Percentiles rank a stretch among this genome's conserved stretches.
These are phyloP conservation scores for Anableps anableps DNA, from an alignment of 2,797 vertebrate species.

Conservation along the genomic window DNA sequence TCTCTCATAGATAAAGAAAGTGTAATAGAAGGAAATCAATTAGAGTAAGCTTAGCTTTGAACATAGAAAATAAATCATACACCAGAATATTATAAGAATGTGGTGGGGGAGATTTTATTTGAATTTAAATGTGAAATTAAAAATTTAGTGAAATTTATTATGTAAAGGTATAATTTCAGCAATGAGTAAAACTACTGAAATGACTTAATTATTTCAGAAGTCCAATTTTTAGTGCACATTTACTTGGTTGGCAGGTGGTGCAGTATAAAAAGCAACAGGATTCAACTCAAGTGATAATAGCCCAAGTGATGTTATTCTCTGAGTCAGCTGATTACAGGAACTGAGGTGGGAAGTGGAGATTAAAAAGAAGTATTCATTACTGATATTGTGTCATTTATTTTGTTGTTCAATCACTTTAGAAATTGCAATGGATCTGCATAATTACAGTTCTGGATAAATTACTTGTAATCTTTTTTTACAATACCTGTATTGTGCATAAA, in stretches of 20 bases:
- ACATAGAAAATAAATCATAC: conserved; percentile 18
- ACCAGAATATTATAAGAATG: conserved; percentile 5
- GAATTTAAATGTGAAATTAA: conserved; percentile 9
- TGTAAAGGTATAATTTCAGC: conserved; percentile 14
- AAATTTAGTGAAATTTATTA: neutral
- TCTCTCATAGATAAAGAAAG: conserved; percentile 2
- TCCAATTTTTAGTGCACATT: conserved; percentile 17
- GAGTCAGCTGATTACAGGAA: conserved; percentile 45
- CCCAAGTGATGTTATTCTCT: conserved; percentile 31
- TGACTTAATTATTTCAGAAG: conserved; percentile 18
- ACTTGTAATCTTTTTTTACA: conserved; percentile 23
- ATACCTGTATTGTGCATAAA: conserved; percentile 18
- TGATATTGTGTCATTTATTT: conserved; percentile 3
- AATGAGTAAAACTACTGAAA: conserved; percentile 10
- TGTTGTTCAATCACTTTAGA: conserved; percentile 18
- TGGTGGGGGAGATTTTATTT: neutral
- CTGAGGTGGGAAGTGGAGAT: conserved; percentile 17
- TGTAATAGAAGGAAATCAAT: conserved; percentile 1
- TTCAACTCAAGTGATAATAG: conserved; percentile 46
- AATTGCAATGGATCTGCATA: conserved; percentile 19
- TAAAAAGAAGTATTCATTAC: conserved; percentile 31
- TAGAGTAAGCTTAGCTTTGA: conserved; percentile 1
- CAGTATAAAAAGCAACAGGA: conserved; percentile 35
- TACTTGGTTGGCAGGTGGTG: conserved; percentile 37
- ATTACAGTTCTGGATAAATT: conserved; percentile 22